Percentiles rank a stretch among this genome's conserved stretches.
These are phyloP conservation scores for Alouatta palliata DNA, from an alignment of 2,113 vertebrate genomes.

Conservation along the genomic window DNA sequence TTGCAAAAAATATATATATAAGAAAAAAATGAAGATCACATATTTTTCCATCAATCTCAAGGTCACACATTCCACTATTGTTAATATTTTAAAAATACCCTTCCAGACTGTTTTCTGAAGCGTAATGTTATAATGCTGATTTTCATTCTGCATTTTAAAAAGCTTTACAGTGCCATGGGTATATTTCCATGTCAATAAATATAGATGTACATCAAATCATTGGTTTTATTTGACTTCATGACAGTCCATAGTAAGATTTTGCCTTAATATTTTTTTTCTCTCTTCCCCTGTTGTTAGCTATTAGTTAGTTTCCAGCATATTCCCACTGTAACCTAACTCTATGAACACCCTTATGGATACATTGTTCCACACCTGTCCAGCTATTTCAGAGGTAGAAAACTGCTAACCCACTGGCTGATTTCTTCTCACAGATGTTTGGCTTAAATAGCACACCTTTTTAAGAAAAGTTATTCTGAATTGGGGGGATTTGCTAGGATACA, in stretches of 20 bases:
- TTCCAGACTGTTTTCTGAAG: constrained; percentile 36
- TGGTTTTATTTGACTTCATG: constrained; percentile 46
- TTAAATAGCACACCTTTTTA: background rate
- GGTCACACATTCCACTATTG: background rate
- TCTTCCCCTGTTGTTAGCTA: background rate
- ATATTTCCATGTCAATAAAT: constrained; percentile 27
- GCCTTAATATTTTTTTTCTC: background rate
- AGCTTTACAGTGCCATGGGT: background rate
- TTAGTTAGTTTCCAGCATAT: constrained; percentile 27
- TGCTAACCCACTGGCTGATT: constrained; percentile 23
- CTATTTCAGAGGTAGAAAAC: constrained; percentile 25
- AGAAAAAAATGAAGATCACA: constrained; percentile 35
- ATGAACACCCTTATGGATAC: background rate
- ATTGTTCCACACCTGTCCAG: background rate
- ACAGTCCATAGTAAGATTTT: background rate
- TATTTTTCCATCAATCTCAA: constrained; percentile 42
- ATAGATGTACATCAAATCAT: background rate
- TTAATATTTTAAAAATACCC: constrained; percentile 38
- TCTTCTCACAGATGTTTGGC: constrained; percentile 30
- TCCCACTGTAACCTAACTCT: background rate
- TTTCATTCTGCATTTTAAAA: constrained; percentile 33
- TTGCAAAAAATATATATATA: constrained; percentile 41
- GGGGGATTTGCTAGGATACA: constrained; percentile 1
- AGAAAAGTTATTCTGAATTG: constrained; percentile 31
- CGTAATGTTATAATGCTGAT: constrained; percentile 24